Evolutionary conservation across 2,113 vertebrate species (phyloP), one percentile per base, ranked within the genome.

Genomic region (Archilochus colubris): DNA sequence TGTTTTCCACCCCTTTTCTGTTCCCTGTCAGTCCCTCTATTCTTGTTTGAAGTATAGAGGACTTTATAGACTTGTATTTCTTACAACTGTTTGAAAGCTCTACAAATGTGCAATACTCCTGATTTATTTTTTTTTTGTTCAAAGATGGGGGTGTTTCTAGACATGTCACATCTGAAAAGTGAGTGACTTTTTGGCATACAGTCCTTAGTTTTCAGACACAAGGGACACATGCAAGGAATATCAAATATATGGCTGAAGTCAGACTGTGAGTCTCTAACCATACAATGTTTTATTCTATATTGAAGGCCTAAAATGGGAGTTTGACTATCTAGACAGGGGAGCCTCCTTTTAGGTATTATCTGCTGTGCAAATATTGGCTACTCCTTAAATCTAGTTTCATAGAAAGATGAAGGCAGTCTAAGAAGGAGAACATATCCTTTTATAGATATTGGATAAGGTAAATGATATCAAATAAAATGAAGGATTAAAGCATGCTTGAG

Each of bases 401-500:
- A 85, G 96, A 95, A 96, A 95, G 95, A 94, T 96, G 76, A 95
- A 93, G 58, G 83, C 63, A 84, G 82, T 86, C 92, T 95, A 73
- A 84, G 79, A 70, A 72, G 69, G 55, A 74, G 91, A 89, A 70
- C 36, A 8, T 91, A 74, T 81, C 78, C 96, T 84, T 81, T 89
- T 75, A 93, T 88, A 75, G 30, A 36, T 36, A 10, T 53, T 84
- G 83, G 81, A 91, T 95, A 96, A 93, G 75, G 95, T 86, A 83
- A 93, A 95, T 86, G 93, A 95, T 96, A 97, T 85, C n/a, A 87
- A 91, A 95, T 94, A 93, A 93, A 95, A 89, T 80, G 75, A 75
- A 90, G 97, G 97, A 97, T 97, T 91, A 96, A 94, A 96, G 89
- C 97, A 95, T 96, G 97, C 95, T 91, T 6, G 40, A 84, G 95